Percentiles rank a stretch among this genome's conserved stretches.
These are phyloP conservation scores for Papilio demoleus DNA, from an alignment of 2,888 invertebrate genomes.

Conservation along the genomic window DNA sequence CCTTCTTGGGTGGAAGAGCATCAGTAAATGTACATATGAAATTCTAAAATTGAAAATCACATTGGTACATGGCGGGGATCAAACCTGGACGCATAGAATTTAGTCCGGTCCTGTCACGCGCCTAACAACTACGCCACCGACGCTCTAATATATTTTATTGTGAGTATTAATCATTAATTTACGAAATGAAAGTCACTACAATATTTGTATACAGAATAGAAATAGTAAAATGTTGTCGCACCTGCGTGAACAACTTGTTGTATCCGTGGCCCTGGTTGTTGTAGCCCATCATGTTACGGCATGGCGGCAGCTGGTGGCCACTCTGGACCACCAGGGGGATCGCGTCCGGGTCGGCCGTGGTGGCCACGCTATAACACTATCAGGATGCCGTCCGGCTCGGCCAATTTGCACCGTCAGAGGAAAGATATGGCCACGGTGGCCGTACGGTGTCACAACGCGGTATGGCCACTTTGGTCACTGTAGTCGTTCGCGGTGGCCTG, in stretches of 20 bases:
- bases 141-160: too few species aligned
- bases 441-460: background rate
- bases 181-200: too few species aligned
- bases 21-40: too few species aligned
- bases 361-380: constrained; percentile 51
- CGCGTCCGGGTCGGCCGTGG: constrained; percentile 80
- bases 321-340: constrained; percentile 80
- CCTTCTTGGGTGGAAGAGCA: too few species aligned
- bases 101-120: too few species aligned
- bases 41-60: too few species aligned
- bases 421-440: background rate
- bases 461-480: background rate
- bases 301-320: constrained; percentile 80
- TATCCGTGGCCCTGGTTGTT: constrained; percentile 90
- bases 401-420: background rate
- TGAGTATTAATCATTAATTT: too few species aligned
- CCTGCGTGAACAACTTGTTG: constrained; percentile 93
- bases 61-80: too few species aligned
- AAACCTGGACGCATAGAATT: too few species aligned
- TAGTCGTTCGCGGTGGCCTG: constrained; percentile 66
- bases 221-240: constrained; percentile 61
- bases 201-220: too few species aligned
- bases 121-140: too few species aligned
- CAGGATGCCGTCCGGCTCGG: background rate
- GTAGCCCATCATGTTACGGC: constrained; percentile 90